A percentile compares a stretch with the other conserved stretches of the same genome.
These are phyloP conservation scores for Yponomeuta plumbellus DNA, from an alignment of 2,888 invertebrate species.

Conservation along the genomic window DNA sequence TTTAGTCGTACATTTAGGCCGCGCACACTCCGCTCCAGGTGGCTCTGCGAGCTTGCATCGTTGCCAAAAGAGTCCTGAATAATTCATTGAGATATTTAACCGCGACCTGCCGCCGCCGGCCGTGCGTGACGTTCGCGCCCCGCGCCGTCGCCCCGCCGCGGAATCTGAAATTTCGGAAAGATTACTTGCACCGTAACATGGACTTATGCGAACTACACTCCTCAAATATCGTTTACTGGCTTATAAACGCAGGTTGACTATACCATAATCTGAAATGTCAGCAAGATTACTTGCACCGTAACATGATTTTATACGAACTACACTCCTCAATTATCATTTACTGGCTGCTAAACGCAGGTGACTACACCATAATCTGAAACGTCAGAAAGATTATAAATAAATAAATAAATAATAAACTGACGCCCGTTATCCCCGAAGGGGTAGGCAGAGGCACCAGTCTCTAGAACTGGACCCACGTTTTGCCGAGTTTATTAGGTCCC, in stretches of 20 bases:
- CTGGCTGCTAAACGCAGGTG: no score
- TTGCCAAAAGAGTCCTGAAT: conserved; percentile 67
- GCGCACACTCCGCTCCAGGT: conserved; percentile 70
- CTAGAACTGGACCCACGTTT: no score
- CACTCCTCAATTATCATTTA: no score
- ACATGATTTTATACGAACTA: background rate
- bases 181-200: conserved; percentile 27
- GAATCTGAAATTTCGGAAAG: conserved; percentile 37
- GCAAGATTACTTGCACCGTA: conserved; percentile 34
- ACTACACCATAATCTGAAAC: conserved; percentile 36
- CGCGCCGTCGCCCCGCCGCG: conserved; percentile 24
- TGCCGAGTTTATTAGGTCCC: no score
- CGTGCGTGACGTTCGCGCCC: conserved; percentile 38
- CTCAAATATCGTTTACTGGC: no score
- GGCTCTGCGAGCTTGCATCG: conserved; percentile 47
- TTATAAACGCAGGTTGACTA: no score
- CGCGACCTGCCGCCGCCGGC: conserved; percentile 41
- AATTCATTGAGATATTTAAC: conserved; percentile 68
- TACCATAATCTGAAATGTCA: conserved; percentile 35
- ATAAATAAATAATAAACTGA: no score
- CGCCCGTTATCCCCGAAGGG: no score
- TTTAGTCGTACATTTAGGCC: conserved; percentile 27
- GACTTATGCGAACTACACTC: background rate
- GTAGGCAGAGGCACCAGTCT: no score
- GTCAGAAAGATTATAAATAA: no score